Percentiles rank a stretch among this genome's conserved stretches.
These are phyloP conservation scores for Gorsachius goisagi DNA, from an alignment of 2,113 vertebrate species.

Conservation along the genomic window DNA sequence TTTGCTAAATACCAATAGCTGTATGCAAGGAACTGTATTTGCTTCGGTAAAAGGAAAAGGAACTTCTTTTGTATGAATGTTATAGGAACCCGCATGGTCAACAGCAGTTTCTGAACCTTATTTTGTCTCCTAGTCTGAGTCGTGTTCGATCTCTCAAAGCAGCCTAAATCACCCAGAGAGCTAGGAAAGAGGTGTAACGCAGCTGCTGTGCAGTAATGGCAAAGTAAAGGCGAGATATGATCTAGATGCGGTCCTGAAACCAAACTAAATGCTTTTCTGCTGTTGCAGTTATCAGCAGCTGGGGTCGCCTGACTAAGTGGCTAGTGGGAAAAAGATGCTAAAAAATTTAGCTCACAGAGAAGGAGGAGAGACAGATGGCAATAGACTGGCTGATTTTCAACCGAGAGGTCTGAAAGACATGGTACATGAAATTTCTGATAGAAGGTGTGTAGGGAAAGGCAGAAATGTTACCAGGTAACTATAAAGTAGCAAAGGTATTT, in stretches of 20 bases:
- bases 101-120: not conserved
- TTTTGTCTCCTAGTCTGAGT: not conserved
- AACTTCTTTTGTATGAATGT: not conserved
- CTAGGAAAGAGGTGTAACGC: not conserved
- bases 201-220: not conserved
- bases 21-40: not conserved
- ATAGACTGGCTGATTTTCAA: not conserved
- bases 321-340: not conserved
- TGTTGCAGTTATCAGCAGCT: not conserved
- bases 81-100: not conserved
- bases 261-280: not conserved
- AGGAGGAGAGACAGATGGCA: not conserved
- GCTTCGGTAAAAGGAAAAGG: not conserved
- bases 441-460: not conserved
- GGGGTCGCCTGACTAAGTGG: not conserved
- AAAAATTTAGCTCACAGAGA: not conserved
- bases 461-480: not conserved
- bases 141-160: not conserved
- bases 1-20: not conserved
- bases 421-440: not conserved
- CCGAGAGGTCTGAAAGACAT: not conserved
- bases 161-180: not conserved
- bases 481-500: not conserved
- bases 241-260: not conserved
- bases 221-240: not conserved